A percentile compares a stretch with the other conserved stretches of the same genome.
Evolutionary conservation across 30 jellyfish, hydroid and myxozoan genomes (phyloP).

Genomic region (Phacellophora camtschatica): DNA sequence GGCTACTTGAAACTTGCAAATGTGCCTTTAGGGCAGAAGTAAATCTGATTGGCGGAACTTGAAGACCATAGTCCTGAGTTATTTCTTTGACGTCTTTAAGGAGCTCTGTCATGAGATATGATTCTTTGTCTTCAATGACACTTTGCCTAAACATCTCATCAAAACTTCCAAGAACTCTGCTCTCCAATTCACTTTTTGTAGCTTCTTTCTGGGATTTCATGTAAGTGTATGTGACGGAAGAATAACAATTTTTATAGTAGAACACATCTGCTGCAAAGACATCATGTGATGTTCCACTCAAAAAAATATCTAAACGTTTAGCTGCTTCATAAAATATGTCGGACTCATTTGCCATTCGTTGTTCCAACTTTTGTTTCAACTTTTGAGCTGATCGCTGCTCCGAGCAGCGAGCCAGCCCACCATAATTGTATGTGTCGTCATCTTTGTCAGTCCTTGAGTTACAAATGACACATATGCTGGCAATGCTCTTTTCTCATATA

Average conservation of each 20-base stretch:
- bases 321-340: constrained; percentile 17
- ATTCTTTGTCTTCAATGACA: too few relatives aligned
- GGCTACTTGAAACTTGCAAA: background rate
- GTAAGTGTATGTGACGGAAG: background rate
- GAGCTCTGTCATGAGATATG: too few relatives aligned
- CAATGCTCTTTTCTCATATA: constrained; percentile 18
- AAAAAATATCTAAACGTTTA: constrained; percentile 8
- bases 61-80: constrained; percentile 6
- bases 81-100: background rate
- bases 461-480: background rate
- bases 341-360: background rate
- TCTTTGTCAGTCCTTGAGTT: constrained; percentile 1
- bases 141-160: too few relatives aligned
- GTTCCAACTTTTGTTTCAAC: constrained; percentile 6
- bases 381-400: constrained; percentile 40
- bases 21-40: background rate
- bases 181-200: too few relatives aligned
- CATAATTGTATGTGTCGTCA: background rate
- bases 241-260: background rate
- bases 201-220: background rate
- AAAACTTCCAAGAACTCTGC: too few relatives aligned
- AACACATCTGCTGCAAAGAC: constrained; percentile 26
- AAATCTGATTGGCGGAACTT: constrained; percentile 6
- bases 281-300: constrained; percentile 14
- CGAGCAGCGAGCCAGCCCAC: constrained; percentile 46